Conservation (phyloP, 1,140 invertebrate genomes). For the Chlorops oryzae region DNA sequence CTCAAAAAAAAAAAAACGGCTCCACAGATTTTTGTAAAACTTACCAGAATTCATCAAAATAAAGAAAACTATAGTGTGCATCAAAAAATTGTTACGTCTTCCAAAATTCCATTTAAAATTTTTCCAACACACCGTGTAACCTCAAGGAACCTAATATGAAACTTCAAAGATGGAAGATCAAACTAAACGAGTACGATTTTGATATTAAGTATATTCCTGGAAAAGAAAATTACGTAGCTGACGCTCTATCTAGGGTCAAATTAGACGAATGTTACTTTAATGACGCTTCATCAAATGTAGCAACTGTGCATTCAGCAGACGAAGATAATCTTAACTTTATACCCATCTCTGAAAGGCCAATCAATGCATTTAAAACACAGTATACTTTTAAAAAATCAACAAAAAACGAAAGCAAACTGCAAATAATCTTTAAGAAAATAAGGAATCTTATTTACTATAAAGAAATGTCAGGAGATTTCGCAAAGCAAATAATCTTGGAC, state of each 20-base stretch:
- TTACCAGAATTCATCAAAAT: too few species aligned
- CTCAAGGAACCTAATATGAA: slow-evolving; percentile 18
- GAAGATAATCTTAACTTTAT: slow-evolving; percentile 6
- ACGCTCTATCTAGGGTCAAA: slow-evolving; percentile 18
- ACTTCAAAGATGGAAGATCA: slow-evolving; percentile 15
- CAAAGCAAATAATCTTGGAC: background rate
- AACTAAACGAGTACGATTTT: slow-evolving; percentile 20
- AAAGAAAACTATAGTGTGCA: too few species aligned
- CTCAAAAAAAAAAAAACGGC: too few species aligned
- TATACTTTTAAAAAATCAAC: background rate
- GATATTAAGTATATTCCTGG: slow-evolving; percentile 20
- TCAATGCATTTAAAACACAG: background rate
- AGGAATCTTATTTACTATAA: slow-evolving; percentile 1
- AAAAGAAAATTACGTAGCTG: slow-evolving; percentile 21
- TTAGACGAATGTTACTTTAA: background rate
- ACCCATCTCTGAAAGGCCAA: background rate
- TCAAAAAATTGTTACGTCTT: too few species aligned
- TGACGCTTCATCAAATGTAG: slow-evolving; percentile 3
- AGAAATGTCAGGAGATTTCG: background rate
- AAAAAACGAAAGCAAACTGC: background rate
- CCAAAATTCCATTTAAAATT: too few species aligned
- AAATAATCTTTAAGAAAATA: background rate
- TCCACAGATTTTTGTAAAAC: too few species aligned
- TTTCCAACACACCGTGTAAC: slow-evolving; percentile 7
- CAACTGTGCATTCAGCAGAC: slow-evolving; percentile 2